A percentile compares a stretch with the other conserved stretches of the same genome.
Evolutionary conservation across 2,113 vertebrate species (phyloP).

Genomic region (Dendropsophus ebraccatus): DNA sequence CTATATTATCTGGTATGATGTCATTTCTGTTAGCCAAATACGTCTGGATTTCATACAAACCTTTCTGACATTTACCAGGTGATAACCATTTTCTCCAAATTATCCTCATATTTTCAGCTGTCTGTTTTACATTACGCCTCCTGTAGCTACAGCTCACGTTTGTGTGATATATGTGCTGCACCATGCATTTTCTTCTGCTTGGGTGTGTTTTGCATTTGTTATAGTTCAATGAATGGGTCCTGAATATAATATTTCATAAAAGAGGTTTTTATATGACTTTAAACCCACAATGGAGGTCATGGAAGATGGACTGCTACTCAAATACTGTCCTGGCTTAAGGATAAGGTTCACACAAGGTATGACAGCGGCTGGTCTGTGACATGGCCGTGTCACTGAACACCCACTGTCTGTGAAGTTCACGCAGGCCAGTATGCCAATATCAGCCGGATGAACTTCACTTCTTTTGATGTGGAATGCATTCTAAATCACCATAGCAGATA

Average conservation of each 20-base stretch:
- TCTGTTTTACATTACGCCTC: slow-evolving; percentile 48
- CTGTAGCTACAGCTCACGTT: slow-evolving; percentile 10
- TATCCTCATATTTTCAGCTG: slow-evolving; percentile 30
- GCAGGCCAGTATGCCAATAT: no score
- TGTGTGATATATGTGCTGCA: neutral
- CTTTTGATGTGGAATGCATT: no score
- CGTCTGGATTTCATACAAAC: slow-evolving; percentile 41
- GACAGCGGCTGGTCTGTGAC: no score
- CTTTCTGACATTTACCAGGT: slow-evolving; percentile 46
- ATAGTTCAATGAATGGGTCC: neutral
- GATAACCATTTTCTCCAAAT: slow-evolving; percentile 53
- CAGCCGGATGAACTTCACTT: no score
- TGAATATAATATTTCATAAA: neutral
- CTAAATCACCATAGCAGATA: no score
- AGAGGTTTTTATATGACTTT: neutral
- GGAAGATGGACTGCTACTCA: neutral
- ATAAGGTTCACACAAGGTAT: no score
- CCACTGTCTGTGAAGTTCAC: no score
- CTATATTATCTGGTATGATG: neutral
- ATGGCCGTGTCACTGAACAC: no score
- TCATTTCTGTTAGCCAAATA: slow-evolving; percentile 37
- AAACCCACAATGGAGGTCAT: no score
- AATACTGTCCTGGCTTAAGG: neutral
- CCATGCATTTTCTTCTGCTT: neutral
- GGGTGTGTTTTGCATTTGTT: neutral